Evolutionary conservation across 2,113 vertebrate genomes (phyloP).

Genomic region (Psilopsiagon aymara): DNA sequence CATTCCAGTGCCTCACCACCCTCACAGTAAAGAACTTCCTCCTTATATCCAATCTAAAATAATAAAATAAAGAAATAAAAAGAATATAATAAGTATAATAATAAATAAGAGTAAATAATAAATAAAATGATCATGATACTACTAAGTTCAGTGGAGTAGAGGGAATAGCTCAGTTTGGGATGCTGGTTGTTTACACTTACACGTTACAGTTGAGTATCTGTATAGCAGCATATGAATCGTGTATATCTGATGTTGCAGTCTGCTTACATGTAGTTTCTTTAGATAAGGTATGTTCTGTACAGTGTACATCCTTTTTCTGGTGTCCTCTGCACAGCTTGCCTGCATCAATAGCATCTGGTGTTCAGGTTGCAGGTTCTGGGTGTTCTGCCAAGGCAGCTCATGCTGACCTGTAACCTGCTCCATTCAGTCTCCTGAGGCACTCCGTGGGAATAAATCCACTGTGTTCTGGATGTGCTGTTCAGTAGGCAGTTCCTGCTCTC

Average conservation of each 20-base stretch:
- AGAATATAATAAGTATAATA: no score
- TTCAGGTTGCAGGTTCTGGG: not conserved
- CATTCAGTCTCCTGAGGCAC: accelerated
- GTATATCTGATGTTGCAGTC: not conserved
- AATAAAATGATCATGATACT: no score
- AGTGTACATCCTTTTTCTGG: not conserved
- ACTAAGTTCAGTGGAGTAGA: not conserved
- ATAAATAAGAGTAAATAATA: no score
- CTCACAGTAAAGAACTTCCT: no score
- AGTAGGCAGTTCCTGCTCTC: not conserved
- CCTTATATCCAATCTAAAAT: no score
- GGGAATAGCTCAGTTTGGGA: not conserved
- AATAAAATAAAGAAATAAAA: no score
- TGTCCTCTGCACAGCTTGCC: not conserved
- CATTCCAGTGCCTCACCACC: no score
- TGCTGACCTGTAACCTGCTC: not conserved
- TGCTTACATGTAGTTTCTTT: not conserved
- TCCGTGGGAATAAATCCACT: not conserved
- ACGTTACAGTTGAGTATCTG: not conserved
- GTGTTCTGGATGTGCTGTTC: not conserved
- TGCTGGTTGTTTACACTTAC: not conserved
- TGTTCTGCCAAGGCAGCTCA: not conserved
- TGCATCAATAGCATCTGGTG: not conserved
- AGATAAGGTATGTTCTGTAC: not conserved
- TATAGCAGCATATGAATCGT: not conserved